Base-by-base conservation (phyloP, 1,140 invertebrate genomes). In the Scaptomyza hsui region DNA sequence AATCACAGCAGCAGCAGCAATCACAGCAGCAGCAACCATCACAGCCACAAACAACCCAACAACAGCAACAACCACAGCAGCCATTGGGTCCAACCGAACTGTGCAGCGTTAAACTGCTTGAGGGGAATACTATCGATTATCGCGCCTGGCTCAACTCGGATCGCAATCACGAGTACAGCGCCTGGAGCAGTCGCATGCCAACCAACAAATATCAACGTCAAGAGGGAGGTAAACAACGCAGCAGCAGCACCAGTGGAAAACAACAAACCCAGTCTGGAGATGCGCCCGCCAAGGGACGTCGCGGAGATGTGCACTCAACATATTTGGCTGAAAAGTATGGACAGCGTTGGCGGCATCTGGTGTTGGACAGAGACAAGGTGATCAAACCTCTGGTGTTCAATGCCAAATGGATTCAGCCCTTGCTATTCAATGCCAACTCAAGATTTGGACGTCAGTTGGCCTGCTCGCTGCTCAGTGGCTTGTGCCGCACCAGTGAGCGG, bases 381-480 rank as follows among this genome's bases (percentile, higher is more conserved):
- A 77, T 62, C 3, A 86, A 75, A 32, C 89, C 90, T 0, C 44
- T 91, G 2, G 59, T 89, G 0, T 79, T 91, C 35, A 90, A 73
- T 37, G 89, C 94, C 1, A 95, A 95, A 3, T 99, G 98, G 98
- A 92, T 99, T 5, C 95, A 96, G 65, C 95, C 95, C 5, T 95
- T 98, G 5, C 93, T 99, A 67, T 99, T 99, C 89, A 98, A 98
- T 92, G 94, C 96, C 0, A 97, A 96, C 88, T 98, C 97, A 0
- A 93, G 96, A 44, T 94, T 97, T 44, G 97, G 97, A 0, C 93
- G 98, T 24, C 95, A 97, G 90, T 95, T 98, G 13, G 97, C 97
- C 3, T 98, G 97, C 78, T 96, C 95, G 74, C 95, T 99, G 92
- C 94, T 98, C 0, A 96, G 97, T 88, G 95, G 95, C 12, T 93